Base-by-base conservation (phyloP, 2,888 invertebrate genomes). In the Diabrotica balteata region DNA sequence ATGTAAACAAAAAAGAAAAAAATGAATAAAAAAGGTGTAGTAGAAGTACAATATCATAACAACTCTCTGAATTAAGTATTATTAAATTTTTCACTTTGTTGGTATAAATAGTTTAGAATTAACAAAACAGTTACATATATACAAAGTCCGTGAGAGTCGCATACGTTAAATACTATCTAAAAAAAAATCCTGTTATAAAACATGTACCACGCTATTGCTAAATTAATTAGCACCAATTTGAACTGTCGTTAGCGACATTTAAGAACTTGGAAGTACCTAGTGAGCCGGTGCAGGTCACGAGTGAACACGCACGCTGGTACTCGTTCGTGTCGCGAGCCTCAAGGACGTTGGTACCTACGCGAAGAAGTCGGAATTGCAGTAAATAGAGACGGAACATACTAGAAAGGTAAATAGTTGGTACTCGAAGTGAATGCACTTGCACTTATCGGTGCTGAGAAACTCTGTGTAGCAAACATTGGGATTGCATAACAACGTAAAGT, bases 301-400 rank as follows among this genome's bases (percentile, higher is more conserved):
- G 47, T 62, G 60, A 52, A 52, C 59, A 65, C 59, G 62, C 70
- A 68, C 50, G 68, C 62, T 64, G 57, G 59, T 69, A 74, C 75
- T 70, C 63, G 73, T 74, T 74, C 71, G 59, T 62, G 67, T 68
- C 71, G 66, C 67, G 69, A 68, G 69, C 64, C 68, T 68, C 75
- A 75, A 75, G 75, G 75, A 69, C 75, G 74, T 75, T 73, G 70
- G 73, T 72, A 72, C 22, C 70, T 68, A 67, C 10, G 10, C 32
- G 32, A 32, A 32, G 32, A 32, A 8, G 10, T 47, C 55, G 50
- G 47, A 55, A 44, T 63, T 22, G 50, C 44, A 9, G 52, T 60
- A 52, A 63, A 57, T 45, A 63, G 47, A 63, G 47, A 63, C 57
- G 11, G 42, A 46, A 57, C 22, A 53, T 53, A 10, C 42, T n/a